A percentile compares a stretch with the other conserved stretches of the same genome.
Conservation (phyloP, 2,888 invertebrate species). For the Leptinotarsa tumamoca region DNA sequence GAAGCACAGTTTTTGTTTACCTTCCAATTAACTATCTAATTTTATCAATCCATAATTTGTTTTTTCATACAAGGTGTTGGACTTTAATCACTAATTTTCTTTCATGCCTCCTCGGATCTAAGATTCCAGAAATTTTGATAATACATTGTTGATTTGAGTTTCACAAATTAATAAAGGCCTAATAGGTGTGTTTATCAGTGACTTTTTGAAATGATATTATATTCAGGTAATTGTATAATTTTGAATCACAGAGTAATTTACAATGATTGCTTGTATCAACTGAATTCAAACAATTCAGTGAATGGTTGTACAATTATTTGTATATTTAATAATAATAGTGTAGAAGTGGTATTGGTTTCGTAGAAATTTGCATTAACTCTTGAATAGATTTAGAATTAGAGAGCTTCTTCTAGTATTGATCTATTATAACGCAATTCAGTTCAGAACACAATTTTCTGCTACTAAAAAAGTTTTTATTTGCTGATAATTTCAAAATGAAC, state of each 20-base stretch:
- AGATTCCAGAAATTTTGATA: conserved; percentile 67
- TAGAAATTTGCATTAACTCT: conserved; percentile 12
- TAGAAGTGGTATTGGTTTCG: conserved; percentile 11
- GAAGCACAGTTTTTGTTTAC: conserved; percentile 36
- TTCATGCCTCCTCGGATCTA: conserved; percentile 61
- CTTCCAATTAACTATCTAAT: conserved; percentile 1
- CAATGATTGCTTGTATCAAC: not conserved
- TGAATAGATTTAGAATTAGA: conserved; percentile 15
- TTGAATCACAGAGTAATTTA: not conserved
- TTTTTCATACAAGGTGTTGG: conserved; percentile 40
- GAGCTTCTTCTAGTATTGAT: conserved; percentile 1
- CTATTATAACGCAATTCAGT: not conserved
- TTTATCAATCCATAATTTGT: not conserved
- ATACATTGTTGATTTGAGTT: conserved; percentile 64
- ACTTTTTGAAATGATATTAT: conserved; percentile 10
- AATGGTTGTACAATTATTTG: conserved; percentile 17
- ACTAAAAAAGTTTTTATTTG: not conserved
- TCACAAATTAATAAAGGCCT: conserved; percentile 45
- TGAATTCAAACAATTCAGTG: not conserved
- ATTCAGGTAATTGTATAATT: conserved; percentile 19
- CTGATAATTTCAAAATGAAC: not conserved
- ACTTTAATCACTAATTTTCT: conserved; percentile 54
- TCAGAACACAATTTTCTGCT: conserved; percentile 5
- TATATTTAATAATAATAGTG: conserved; percentile 5
- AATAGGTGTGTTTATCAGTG: conserved; percentile 55